Evolutionary conservation across 2,888 invertebrate genomes (phyloP).

Genomic region (Apamea crenata): DNA sequence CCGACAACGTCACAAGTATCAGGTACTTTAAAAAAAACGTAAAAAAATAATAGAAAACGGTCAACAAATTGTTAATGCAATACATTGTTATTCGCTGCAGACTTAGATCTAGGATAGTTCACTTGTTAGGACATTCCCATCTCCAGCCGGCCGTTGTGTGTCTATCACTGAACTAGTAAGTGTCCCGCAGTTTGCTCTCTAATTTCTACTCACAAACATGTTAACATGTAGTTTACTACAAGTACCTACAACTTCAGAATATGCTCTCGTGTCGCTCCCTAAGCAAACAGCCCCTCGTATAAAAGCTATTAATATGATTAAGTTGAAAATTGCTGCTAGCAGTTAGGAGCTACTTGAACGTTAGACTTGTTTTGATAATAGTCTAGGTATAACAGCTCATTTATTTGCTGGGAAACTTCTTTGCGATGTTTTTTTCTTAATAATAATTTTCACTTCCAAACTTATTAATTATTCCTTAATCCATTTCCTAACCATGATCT

Average conservation of each 20-base stretch:
- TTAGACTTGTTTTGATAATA: constrained; percentile 51
- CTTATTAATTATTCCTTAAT: no score
- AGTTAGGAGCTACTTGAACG: constrained; percentile 52
- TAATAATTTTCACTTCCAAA: neutral
- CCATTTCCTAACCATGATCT: no score
- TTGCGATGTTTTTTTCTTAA: constrained; percentile 3
- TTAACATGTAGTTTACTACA: constrained; percentile 73
- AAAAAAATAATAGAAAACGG: neutral
- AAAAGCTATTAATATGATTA: constrained; percentile 67
- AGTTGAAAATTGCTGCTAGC: constrained; percentile 53
- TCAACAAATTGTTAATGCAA: constrained; percentile 15
- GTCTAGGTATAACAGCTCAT: constrained; percentile 19
- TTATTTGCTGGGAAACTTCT: neutral
- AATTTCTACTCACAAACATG: constrained; percentile 80
- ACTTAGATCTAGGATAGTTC: constrained; percentile 72
- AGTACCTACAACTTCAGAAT: constrained; percentile 70
- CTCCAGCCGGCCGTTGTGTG: constrained; percentile 67
- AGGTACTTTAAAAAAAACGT: neutral
- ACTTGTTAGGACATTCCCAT: constrained; percentile 78
- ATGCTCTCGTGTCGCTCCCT: constrained; percentile 67
- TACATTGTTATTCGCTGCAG: constrained; percentile 73
- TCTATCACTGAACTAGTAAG: constrained; percentile 76
- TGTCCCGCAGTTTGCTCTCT: constrained; percentile 79
- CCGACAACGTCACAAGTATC: neutral
- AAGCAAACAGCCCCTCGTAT: constrained; percentile 63